Evolutionary conservation across 2,113 vertebrate species (phyloP).

Genomic region (Crotophaga sulcirostris): DNA sequence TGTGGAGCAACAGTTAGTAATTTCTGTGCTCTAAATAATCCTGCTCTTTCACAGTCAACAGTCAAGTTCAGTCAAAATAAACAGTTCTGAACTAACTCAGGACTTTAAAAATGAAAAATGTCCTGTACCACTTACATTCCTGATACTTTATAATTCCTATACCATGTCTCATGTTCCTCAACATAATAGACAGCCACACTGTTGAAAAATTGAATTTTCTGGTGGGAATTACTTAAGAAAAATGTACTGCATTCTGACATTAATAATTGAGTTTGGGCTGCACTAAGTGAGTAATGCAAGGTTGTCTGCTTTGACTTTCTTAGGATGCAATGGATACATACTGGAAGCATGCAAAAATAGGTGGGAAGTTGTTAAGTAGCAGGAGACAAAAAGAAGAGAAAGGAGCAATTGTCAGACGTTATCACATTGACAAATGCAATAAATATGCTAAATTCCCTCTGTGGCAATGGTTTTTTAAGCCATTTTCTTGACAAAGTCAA

Average conservation of each 20-base stretch:
- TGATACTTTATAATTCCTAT: neutral
- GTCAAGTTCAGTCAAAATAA: slow-evolving; percentile 12
- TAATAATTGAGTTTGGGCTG: neutral
- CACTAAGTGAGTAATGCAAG: neutral
- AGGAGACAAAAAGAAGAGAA: neutral
- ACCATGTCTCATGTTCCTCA: neutral
- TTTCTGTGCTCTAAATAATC: neutral
- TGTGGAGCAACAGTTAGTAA: neutral
- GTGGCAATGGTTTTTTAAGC: neutral
- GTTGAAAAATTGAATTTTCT: neutral
- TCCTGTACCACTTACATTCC: neutral
- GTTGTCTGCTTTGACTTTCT: neutral
- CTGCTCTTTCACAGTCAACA: neutral
- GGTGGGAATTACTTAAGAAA: neutral
- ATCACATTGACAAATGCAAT: neutral
- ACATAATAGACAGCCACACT: neutral
- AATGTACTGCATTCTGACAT: neutral
- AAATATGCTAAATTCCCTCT: neutral
- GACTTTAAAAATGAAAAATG: neutral
- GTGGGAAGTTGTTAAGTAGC: neutral
- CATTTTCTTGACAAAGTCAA: neutral
- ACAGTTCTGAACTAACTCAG: neutral
- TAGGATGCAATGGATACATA: neutral
- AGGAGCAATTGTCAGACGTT: neutral
- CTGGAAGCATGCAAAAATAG: neutral